These are phyloP conservation scores for Drosophila robusta DNA, from an alignment of 2,888 invertebrate genomes.

Conservation along the genomic window DNA sequence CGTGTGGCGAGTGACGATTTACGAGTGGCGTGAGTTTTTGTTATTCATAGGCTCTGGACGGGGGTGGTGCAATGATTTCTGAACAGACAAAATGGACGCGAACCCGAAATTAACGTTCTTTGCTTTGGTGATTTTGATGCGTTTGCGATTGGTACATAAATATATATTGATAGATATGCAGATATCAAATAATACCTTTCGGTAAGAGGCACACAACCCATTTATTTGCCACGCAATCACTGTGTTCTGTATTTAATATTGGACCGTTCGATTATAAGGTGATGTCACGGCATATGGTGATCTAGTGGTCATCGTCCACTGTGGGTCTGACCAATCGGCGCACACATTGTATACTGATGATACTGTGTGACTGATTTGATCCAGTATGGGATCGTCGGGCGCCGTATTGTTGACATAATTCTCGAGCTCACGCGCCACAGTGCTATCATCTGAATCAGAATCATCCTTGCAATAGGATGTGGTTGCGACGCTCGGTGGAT, in stretches of 20 bases:
- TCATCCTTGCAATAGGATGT: slow-evolving; percentile 52
- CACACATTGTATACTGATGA: slow-evolving; percentile 29
- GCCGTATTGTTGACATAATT: slow-evolving; percentile 39
- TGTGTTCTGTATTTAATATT: slow-evolving; percentile 27
- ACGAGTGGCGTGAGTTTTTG: slow-evolving; percentile 20
- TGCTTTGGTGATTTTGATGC: slow-evolving; percentile 39
- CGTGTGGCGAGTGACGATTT: slow-evolving; percentile 15
- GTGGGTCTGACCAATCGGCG: slow-evolving; percentile 20
- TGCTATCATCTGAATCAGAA: slow-evolving; percentile 70
- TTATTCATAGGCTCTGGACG: slow-evolving; percentile 18
- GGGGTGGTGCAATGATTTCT: slow-evolving; percentile 35
- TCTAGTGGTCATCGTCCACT: slow-evolving; percentile 37
- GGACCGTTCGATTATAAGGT: slow-evolving; percentile 46
- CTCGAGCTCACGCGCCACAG: slow-evolving; percentile 48
- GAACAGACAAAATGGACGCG: slow-evolving; percentile 11
- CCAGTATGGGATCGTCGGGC: slow-evolving; percentile 59
- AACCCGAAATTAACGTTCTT: slow-evolving; percentile 14
- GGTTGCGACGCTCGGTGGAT: slow-evolving; percentile 49
- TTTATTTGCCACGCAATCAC: background rate
- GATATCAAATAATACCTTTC: slow-evolving; percentile 59
- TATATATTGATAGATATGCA: slow-evolving; percentile 30
- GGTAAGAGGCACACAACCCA: slow-evolving; percentile 48
- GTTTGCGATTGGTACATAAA: slow-evolving; percentile 46
- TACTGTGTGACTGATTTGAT: slow-evolving; percentile 44
- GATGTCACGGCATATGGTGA: slow-evolving; percentile 52